Conservation (phyloP, 2,113 vertebrate species). For the Rhinoderma darwinii region DNA sequence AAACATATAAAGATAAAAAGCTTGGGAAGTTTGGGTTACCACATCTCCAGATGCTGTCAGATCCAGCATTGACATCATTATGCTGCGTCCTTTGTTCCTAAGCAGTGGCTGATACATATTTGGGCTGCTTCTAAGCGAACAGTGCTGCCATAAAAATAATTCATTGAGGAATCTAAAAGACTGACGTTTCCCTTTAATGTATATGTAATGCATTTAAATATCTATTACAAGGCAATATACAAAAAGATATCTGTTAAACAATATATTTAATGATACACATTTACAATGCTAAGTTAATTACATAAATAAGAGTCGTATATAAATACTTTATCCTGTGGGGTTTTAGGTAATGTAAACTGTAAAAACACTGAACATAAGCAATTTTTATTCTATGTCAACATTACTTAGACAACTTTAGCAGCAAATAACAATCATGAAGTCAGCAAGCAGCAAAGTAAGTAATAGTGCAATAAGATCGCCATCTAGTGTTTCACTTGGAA, state of each 20-base stretch:
- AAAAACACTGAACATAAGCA: background rate
- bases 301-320: background rate
- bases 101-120: no score
- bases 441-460: background rate
- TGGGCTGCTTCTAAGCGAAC: no score
- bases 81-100: no score
- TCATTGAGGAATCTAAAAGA: no score
- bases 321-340: background rate
- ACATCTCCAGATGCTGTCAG: no score
- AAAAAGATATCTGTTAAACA: background rate
- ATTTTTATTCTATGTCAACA: background rate
- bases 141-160: no score
- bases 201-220: background rate
- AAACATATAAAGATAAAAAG: no score
- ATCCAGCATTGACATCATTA: no score
- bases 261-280: background rate
- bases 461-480: slow-evolving; percentile 24
- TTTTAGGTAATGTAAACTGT: background rate
- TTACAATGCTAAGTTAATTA: background rate
- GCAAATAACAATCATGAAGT: background rate
- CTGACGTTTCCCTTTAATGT: no score
- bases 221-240: background rate
- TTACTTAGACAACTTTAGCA: background rate
- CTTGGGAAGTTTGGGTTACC: no score
- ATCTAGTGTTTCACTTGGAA: slow-evolving; percentile 11